These are phyloP conservation scores for Proteles cristata DNA, from an alignment of 2,113 vertebrate genomes.

Conservation along the genomic window DNA sequence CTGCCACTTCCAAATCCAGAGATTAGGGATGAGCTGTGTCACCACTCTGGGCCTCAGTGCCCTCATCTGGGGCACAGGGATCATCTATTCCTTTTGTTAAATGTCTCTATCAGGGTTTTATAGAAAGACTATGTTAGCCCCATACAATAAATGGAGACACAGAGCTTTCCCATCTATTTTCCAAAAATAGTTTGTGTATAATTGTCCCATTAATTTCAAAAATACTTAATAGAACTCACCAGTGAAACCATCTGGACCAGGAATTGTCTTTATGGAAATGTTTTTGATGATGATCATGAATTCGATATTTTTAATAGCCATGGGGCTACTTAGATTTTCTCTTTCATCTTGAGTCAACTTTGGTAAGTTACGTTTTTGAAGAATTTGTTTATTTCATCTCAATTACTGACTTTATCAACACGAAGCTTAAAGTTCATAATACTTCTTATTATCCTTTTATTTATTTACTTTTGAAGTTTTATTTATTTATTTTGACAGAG, in stretches of 20 bases:
- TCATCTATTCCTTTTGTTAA: neutral
- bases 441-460: neutral
- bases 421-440: no score
- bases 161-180: neutral
- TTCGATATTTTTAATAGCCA: neutral
- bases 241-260: neutral
- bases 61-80: neutral
- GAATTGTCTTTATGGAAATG: constrained; percentile 19
- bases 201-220: neutral
- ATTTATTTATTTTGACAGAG: no score
- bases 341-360: neutral
- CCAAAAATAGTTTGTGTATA: neutral
- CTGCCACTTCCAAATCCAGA: neutral
- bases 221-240: neutral
- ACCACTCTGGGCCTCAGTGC: neutral
- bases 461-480: no score
- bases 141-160: neutral
- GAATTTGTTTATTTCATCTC: neutral
- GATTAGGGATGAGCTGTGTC: neutral
- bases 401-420: neutral
- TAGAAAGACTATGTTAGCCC: neutral
- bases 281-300: neutral
- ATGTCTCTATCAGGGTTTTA: neutral
- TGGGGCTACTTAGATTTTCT: neutral
- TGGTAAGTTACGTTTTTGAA: neutral